Base-by-base conservation (phyloP, 2,888 invertebrate species). In the Cotesia congregata region DNA sequence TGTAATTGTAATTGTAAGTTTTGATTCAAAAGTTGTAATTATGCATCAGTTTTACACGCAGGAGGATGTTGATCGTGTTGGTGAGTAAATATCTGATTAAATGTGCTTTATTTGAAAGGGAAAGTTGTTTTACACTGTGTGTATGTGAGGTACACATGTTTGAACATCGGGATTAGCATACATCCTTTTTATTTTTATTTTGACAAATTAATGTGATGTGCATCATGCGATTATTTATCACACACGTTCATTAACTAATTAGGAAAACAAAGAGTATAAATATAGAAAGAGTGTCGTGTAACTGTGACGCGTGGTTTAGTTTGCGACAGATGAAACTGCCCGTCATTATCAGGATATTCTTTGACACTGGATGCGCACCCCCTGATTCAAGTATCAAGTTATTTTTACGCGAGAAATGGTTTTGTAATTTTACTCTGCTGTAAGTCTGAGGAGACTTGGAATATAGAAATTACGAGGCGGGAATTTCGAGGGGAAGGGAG, bases 41-140 rank as follows among this genome's bases (percentile, higher is more conserved):
- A 85, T 87, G 85, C 86, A 87, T 81, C 84, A 85, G 82, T 87
- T 86, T 78, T 87, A 86, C 79, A 85, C 87, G 72, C 87, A 87
- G 81, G 87, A 87, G 84, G 86, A 86, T 81, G 85, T 87, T 83
- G 87, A 87, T 80, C 87, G 87, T 62, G 86, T 87, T 77, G 87
- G 87, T 87, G 82, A 86, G 87, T 87, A 77, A 64, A 59, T 17
- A 38, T 69, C 61, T 61, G n/a, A 78, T 75, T 59, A 50, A 50
- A 39, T 67, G 12, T 15, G 40, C 39, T 40, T 39, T 40, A 40
- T 65, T 38, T n/a, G 15, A 50, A 50, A 50, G 50, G 9, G 50
- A 50, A 50, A 50, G 50, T 50, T 30, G 30, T 3, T 30, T 12
- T 9, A 50, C 50, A 50, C 3, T 50, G 12, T 50, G 12, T 50